Evolutionary conservation across 1,140 invertebrate genomes (phyloP), one percentile per base, ranked within the genome.

Genomic region (Drosophila prosaltans): DNA sequence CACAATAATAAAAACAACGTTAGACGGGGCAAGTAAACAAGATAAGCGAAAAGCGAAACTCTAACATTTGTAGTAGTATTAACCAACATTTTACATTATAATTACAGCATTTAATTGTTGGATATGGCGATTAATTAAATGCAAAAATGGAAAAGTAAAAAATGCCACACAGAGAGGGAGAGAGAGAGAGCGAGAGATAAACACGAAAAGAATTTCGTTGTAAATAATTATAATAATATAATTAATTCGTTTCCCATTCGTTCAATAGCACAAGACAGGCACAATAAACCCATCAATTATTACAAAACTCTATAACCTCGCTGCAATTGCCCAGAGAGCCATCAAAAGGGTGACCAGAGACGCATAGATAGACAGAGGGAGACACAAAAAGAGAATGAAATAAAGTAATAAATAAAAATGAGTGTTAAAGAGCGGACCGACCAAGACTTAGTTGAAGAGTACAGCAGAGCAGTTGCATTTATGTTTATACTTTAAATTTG

Each of bases 261-360:
- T 61, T 68, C 64, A 51, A 51, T 51, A n/a, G 45, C 45, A 16
- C 66, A 63, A 70, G 45, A 72, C 64, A 26, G 48, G 66, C 79
- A 65, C 74, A 69, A 74, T 55, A 77, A 77, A 74, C 74, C 55
- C 66, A 81, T 78, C 59, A 78, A 69, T 55, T 79, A 74, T 81
- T 81, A 65, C 79, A 81, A 81, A 77, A 81, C 60, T 58, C 40
- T 58, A 66, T 81, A 81, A 78, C 79, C 79, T 81, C 79, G 79
- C 60, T 73, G 74, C 69, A 74, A 78, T 70, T 81, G 74, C 64
- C 69, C 41, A 61, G 74, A 69, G 69, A 73, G 74, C 21, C 39
- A 16, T 3, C 24, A 5, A 51, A 24, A 48, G 58, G 40, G 24
- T 24, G 59, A 11, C 39, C 39, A 68, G 55, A 39, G 11, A 55